phyloP scores from a whole-genome alignment of 2,797 vertebrate genomes.

The Lepus oiostolus region DNA sequence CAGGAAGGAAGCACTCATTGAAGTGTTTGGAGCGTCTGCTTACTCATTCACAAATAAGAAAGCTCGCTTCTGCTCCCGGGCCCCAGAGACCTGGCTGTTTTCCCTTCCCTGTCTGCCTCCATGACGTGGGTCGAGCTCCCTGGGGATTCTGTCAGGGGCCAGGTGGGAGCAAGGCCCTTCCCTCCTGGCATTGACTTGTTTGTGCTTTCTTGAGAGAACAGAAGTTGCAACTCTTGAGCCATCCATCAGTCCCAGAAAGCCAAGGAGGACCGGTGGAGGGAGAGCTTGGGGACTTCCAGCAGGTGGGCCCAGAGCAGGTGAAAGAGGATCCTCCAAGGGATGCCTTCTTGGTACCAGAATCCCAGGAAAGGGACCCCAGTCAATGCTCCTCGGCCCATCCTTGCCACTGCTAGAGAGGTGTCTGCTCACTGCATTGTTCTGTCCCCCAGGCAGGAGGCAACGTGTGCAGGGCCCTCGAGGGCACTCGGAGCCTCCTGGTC shows the following conservation, averaged over 20 bases:
- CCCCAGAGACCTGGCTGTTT: constrained; percentile 78
- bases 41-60: constrained; percentile 43
- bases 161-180: constrained; percentile 21
- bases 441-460: background rate
- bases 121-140: constrained; percentile 80
- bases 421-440: too few relatives aligned
- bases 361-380: background rate
- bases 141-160: background rate
- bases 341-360: background rate
- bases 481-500: background rate
- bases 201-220: constrained; percentile 79
- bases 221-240: constrained; percentile 58
- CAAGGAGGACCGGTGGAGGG: background rate
- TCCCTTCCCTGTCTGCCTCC: constrained; percentile 48
- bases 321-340: background rate
- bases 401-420: background rate
- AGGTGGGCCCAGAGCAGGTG: background rate
- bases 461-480: too few relatives aligned
- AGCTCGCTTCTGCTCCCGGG: constrained; percentile 37
- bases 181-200: constrained; percentile 78
- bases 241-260: background rate
- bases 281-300: background rate
- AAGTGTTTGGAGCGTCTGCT: constrained; percentile 22
- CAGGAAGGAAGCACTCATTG: constrained; percentile 58
- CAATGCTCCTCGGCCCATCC: background rate